phyloP scores from a whole-genome alignment of 2,888 invertebrate genomes.

The Melanostoma scalare region DNA sequence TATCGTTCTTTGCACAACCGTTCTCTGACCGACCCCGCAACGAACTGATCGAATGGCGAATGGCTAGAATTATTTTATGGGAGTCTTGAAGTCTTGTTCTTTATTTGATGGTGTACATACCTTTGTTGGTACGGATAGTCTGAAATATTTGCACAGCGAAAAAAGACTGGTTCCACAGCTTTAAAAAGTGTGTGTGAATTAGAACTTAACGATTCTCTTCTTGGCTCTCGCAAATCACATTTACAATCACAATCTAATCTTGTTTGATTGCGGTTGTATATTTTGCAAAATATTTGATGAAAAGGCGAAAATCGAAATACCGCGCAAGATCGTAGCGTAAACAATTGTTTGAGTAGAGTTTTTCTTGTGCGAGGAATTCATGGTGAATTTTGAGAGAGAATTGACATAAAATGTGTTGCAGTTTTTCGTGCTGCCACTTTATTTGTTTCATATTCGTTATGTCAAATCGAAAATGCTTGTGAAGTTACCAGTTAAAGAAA shows the following conservation, averaged over 20 bases:
- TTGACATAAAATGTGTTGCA: too few relatives aligned
- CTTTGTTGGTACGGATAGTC: too few relatives aligned
- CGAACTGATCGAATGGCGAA: conserved; percentile 61
- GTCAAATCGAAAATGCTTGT: too few relatives aligned
- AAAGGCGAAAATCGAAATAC: too few relatives aligned
- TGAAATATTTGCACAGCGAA: conserved; percentile 1
- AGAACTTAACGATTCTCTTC: conserved; percentile 13
- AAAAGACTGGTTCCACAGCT: conserved; percentile 4
- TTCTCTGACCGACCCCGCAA: conserved; percentile 61
- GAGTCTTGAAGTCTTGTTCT: too few relatives aligned
- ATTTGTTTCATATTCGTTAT: too few relatives aligned
- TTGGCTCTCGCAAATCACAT: not conserved
- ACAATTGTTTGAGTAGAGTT: conserved; percentile 15
- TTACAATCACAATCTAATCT: not conserved
- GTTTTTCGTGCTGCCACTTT: too few relatives aligned
- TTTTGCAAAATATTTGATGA: conserved; percentile 4
- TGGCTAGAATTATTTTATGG: conserved; percentile 50
- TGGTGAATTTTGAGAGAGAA: too few relatives aligned
- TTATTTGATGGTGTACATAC: conserved; percentile 20
- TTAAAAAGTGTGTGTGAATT: not conserved
- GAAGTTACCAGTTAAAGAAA: too few relatives aligned
- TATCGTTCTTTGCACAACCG: conserved; percentile 57
- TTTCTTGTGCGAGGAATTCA: not conserved
- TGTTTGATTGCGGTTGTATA: not conserved
- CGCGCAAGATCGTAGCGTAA: conserved; percentile 17